phyloP scores from a whole-genome alignment of 2,113 vertebrate genomes.

The Illadopsis cleaveri region DNA sequence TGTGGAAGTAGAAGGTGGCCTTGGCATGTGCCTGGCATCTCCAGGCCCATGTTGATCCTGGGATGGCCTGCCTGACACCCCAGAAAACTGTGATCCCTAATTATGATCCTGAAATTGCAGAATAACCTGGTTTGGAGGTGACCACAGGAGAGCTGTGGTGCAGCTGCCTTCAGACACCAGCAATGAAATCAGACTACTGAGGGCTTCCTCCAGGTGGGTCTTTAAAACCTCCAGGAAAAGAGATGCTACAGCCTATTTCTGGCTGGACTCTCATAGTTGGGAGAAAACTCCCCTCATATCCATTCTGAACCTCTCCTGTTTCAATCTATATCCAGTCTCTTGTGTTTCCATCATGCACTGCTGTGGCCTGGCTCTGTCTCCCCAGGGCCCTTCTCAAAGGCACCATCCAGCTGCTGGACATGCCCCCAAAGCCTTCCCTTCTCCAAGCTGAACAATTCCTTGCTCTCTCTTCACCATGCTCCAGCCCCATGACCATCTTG shows the following conservation, averaged over 20 bases:
- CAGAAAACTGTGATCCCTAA: not conserved
- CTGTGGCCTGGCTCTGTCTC: not conserved
- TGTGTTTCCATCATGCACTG: not conserved
- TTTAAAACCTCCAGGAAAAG: not conserved
- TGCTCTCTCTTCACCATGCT: not conserved
- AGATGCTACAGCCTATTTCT: not conserved
- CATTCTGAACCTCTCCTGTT: not conserved
- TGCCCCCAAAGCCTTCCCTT: not conserved
- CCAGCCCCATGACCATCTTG: not conserved
- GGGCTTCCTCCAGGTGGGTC: not conserved
- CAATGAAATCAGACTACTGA: not conserved
- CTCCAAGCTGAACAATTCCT: not conserved
- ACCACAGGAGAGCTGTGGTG: not conserved
- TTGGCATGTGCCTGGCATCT: not conserved
- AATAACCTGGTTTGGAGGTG: not conserved
- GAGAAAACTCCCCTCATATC: not conserved
- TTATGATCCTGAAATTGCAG: not conserved
- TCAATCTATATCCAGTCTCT: not conserved
- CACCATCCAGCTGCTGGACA: not conserved
- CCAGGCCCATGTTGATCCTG: not conserved
- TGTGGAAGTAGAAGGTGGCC: not conserved
- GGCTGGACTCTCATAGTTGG: not conserved
- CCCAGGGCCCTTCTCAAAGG: not conserved
- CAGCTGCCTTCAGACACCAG: not conserved
- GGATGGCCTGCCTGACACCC: not conserved